These are phyloP conservation scores for Cochlearius cochlearius DNA, from an alignment of 2,113 vertebrate species.

Conservation along the genomic window DNA sequence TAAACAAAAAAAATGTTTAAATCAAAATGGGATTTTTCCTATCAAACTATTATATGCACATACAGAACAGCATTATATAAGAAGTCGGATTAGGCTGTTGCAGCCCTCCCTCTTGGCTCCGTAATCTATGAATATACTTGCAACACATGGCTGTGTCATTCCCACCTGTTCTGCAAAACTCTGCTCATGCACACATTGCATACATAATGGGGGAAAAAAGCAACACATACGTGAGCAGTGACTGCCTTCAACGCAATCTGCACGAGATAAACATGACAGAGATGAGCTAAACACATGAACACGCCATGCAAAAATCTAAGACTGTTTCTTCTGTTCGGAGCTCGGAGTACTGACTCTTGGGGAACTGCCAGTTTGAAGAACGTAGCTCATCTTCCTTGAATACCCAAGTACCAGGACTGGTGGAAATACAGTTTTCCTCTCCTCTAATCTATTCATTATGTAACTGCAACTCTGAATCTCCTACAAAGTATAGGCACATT, in stretches of 20 bases:
- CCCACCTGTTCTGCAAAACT: not conserved
- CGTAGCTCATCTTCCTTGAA: not conserved
- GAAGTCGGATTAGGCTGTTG: not conserved
- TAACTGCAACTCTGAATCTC: not conserved
- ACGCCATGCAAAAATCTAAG: not conserved
- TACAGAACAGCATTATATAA: not conserved
- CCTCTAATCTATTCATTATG: not conserved
- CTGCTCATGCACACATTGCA: not conserved
- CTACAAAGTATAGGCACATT: not conserved
- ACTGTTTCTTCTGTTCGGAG: not conserved
- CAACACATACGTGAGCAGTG: accelerated
- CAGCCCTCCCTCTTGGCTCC: not conserved
- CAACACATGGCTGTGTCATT: not conserved
- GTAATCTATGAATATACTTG: not conserved
- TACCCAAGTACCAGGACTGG: not conserved
- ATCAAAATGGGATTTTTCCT: not conserved
- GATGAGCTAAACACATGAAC: not conserved
- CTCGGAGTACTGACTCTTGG: not conserved
- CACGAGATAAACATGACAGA: not conserved
- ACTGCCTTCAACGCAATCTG: not conserved
- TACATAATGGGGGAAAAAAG: not conserved
- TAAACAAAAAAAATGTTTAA: not conserved
- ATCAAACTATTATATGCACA: not conserved
- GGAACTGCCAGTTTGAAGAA: not conserved
- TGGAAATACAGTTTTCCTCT: not conserved